Evolutionary conservation across 1,140 invertebrate species (phyloP), one percentile per base, ranked within the genome.

Genomic region (Cydia strobilella): DNA sequence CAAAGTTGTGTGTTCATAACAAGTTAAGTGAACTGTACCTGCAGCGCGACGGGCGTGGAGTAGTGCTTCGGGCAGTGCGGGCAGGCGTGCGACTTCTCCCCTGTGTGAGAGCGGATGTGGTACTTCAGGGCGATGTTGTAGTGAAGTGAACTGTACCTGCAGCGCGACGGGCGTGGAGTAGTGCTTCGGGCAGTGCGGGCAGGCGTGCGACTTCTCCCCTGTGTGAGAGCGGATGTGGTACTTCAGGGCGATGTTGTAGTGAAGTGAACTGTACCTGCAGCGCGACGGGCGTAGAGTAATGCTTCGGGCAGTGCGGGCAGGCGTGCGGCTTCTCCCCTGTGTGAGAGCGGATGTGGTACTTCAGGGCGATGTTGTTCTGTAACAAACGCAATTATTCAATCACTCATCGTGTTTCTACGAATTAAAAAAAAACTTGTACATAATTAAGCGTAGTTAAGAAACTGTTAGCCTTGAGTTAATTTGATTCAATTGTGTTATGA

Each of bases 141-240:
- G 39, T 31, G 1, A 13, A 42, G 9, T 13, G 39, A 42, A 10
- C 1, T 88, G 12, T 79, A 81, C 31, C 45, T 78, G 23, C 0
- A 91, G 39, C 1, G 39, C 39, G 39, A 42, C 39, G 39, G 39
- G 39, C 39, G 39, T 42, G 39, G 39, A 42, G 39, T 42, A 42
- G 39, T 42, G 39, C 39, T 42, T 42, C n/a, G 6, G 39, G 39
- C 6, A 10, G 10, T 10, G 6, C 9, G 39, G 39, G 39, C 39
- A 42, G 9, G 39, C 39, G 39, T 42, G 39, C 7, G 89, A 4
- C 27, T 31, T 31, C 27, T 31, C 27, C 4, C 27, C 27, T 4
- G 27, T 31, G 27, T 31, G 27, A 93, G 93, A 62, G 12, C 79
- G 72, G 31, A 54, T 63, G 65, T 82, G 79, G 62, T 80, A 77